A percentile compares a stretch with the other conserved stretches of the same genome.
Conservation (phyloP, 1,140 invertebrate species). For the Musca vetustissima region DNA sequence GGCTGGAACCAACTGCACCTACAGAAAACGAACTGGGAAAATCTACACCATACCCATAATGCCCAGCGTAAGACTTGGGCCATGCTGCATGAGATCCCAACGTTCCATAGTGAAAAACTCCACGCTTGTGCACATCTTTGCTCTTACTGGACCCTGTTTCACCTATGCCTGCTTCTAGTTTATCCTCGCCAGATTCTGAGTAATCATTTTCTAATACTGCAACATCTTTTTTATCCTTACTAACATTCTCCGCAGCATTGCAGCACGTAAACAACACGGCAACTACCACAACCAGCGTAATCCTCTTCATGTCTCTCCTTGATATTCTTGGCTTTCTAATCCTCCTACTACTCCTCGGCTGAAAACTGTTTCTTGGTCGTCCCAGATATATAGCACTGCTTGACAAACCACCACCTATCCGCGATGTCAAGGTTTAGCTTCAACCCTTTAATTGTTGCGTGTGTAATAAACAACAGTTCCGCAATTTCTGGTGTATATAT, state of each 20-base stretch:
- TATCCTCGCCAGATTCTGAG: not conserved
- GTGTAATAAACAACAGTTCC: constrained; percentile 54
- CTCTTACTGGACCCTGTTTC: constrained; percentile 21
- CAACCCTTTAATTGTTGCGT: constrained; percentile 41
- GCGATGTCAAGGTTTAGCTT: constrained; percentile 42
- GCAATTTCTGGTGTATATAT: constrained; percentile 53
- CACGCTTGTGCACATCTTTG: constrained; percentile 44
- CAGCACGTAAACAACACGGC: not conserved
- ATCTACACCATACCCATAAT: constrained; percentile 48
- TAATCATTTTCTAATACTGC: not conserved
- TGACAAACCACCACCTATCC: constrained; percentile 22
- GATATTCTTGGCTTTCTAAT: no score
- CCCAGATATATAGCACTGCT: not conserved
- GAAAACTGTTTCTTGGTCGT: constrained; percentile 1
- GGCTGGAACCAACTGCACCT: constrained; percentile 15
- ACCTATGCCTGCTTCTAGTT: not conserved
- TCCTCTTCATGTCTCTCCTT: not conserved
- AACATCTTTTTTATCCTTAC: not conserved
- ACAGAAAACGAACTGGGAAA: constrained; percentile 34
- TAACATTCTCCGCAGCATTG: not conserved
- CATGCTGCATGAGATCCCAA: constrained; percentile 26
- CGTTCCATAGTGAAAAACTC: constrained; percentile 38
- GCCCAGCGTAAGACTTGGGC: constrained; percentile 45
- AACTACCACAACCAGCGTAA: constrained; percentile 3
- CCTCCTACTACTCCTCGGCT: no score